phyloP scores from a whole-genome alignment of 2,888 invertebrate species.

The Dasypolia templi region DNA sequence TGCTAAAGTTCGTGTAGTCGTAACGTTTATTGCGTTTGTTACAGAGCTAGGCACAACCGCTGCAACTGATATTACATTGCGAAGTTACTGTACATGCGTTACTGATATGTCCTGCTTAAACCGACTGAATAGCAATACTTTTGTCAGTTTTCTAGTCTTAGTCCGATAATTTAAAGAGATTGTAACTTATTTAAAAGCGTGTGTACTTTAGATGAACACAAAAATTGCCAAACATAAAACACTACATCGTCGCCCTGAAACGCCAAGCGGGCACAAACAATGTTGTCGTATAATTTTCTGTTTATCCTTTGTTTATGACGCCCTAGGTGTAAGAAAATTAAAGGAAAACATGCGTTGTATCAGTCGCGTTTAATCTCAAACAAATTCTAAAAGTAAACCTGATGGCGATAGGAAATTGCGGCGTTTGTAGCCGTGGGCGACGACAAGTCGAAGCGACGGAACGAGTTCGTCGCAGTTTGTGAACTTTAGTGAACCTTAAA shows the following conservation, averaged over 20 bases:
- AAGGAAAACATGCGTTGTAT: slow-evolving; percentile 45
- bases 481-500: slow-evolving; percentile 18
- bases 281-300: slow-evolving; percentile 46
- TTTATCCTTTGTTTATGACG: slow-evolving; percentile 29
- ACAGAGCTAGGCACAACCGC: slow-evolving; percentile 15
- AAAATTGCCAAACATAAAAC: slow-evolving; percentile 30
- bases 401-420: slow-evolving; percentile 24
- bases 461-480: slow-evolving; percentile 9
- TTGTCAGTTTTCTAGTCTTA: neutral
- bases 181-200: slow-evolving; percentile 1
- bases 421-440: slow-evolving; percentile 18
- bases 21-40: slow-evolving; percentile 48
- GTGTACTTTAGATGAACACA: slow-evolving; percentile 20
- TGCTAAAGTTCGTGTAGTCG: slow-evolving; percentile 35
- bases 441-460: neutral
- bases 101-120: neutral
- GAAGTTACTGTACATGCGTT: slow-evolving; percentile 6
- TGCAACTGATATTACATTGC: slow-evolving; percentile 31
- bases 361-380: slow-evolving; percentile 36
- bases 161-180: neutral
- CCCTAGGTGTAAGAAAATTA: slow-evolving; percentile 31
- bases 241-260: slow-evolving; percentile 14
- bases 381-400: slow-evolving; percentile 39
- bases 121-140: neutral
- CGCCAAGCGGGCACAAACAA: slow-evolving; percentile 24